Conservation (phyloP, 1,140 invertebrate species). For the Drosophila santomea region DNA sequence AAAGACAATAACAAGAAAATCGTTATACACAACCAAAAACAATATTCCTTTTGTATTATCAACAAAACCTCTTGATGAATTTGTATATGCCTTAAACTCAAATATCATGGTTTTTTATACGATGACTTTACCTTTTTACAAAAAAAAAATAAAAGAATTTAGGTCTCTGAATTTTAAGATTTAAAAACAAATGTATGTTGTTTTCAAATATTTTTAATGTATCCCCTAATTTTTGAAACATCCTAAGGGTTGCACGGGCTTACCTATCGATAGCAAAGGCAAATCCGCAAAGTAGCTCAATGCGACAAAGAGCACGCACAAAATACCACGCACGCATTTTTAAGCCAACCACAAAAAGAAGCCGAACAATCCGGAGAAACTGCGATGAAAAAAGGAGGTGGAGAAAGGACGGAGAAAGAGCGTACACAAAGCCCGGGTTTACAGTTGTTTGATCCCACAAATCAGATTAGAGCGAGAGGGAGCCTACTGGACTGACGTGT, state of each 20-base stretch:
- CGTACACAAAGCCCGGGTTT: constrained; percentile 63
- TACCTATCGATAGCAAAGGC: constrained; percentile 37
- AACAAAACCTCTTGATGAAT: too few relatives aligned
- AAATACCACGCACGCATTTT: constrained; percentile 25
- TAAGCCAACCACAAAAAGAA: constrained; percentile 49
- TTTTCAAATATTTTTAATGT: background rate
- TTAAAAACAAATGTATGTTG: too few relatives aligned
- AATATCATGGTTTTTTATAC: background rate
- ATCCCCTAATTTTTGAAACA: background rate
- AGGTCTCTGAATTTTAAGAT: background rate
- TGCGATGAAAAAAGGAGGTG: background rate
- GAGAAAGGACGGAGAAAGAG: constrained; percentile 6
- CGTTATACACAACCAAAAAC: background rate
- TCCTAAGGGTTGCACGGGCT: constrained; percentile 9
- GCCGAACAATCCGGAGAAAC: constrained; percentile 3
- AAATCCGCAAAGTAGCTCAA: constrained; percentile 48
- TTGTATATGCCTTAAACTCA: too few relatives aligned
- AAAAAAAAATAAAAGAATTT: too few relatives aligned
- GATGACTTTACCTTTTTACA: background rate
- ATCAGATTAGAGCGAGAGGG: constrained; percentile 60
- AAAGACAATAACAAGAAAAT: background rate
- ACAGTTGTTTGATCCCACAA: constrained; percentile 67
- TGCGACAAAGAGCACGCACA: constrained; percentile 52
- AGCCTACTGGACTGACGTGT: background rate
- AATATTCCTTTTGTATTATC: background rate